Percentiles rank a stretch among this genome's conserved stretches.
These are phyloP conservation scores for Notoglanidium macrostoma DNA, from an alignment of 2,797 vertebrate genomes.

Conservation along the genomic window DNA sequence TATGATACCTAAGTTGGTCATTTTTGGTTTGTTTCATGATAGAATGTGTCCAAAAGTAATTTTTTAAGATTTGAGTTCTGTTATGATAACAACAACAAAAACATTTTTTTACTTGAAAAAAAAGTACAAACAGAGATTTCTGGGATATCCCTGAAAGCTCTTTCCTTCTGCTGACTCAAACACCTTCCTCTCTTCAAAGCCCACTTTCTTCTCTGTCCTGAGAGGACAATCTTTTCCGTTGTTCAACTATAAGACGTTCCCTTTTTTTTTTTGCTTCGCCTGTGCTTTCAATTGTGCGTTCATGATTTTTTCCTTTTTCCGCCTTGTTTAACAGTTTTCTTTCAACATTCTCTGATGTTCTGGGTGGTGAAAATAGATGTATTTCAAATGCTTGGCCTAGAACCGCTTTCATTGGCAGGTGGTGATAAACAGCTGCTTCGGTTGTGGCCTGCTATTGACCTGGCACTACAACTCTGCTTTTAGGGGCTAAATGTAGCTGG, in stretches of 20 bases:
- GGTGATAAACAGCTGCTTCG: constrained; percentile 14
- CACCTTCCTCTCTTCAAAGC: not conserved
- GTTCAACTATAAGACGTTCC: not conserved
- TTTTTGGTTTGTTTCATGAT: not conserved
- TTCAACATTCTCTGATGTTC: not conserved
- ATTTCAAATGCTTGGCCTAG: not conserved
- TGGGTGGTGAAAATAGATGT: not conserved
- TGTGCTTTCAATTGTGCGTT: not conserved
- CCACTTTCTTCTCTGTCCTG: not conserved
- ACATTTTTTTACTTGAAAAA: not conserved
- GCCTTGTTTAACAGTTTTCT: not conserved
- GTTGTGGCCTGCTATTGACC: constrained; percentile 17
- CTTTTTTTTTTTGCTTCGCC: not conserved
- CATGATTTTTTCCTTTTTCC: not conserved
- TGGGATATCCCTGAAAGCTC: not conserved
- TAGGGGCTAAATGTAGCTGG: constrained; percentile 3
- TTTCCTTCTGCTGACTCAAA: not conserved
- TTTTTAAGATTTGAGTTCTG: not conserved
- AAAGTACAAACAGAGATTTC: no score
- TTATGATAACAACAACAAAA: not conserved
- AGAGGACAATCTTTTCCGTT: not conserved
- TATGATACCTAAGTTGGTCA: not conserved
- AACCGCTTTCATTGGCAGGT: not conserved
- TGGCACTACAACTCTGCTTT: not conserved
- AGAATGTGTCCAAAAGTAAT: not conserved